These are phyloP conservation scores for Entelurus aequoreus DNA, from an alignment of 2,113 vertebrate genomes.

Conservation along the genomic window DNA sequence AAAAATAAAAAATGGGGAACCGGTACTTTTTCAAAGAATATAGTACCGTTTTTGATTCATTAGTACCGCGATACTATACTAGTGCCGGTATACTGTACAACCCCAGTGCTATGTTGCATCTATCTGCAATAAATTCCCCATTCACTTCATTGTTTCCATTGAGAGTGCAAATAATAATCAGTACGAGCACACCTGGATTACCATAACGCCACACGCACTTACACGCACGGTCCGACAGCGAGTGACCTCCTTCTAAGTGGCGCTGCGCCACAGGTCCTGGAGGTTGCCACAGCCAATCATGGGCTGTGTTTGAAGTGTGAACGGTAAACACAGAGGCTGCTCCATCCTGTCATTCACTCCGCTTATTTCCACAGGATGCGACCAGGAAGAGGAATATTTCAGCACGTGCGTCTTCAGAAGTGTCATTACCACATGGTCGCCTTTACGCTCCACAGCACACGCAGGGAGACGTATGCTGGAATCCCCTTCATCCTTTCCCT, in stretches of 20 bases:
- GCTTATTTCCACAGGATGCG: conserved; percentile 67
- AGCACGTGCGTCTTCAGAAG: conserved; percentile 40
- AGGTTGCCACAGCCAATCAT: conserved; percentile 68
- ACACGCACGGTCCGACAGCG: conserved; percentile 35
- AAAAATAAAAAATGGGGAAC: no score
- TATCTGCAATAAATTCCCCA: conserved; percentile 29
- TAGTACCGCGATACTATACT: no score
- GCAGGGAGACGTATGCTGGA: conserved; percentile 61
- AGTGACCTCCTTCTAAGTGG: conserved; percentile 62
- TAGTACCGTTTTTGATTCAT: no score
- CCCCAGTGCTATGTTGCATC: conserved; percentile 14
- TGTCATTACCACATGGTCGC: conserved; percentile 67
- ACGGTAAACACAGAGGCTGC: conserved; percentile 62
- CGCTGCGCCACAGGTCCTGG: conserved; percentile 54
- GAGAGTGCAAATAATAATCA: conserved; percentile 21
- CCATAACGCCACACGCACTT: conserved; percentile 1
- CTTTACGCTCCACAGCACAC: conserved; percentile 62
- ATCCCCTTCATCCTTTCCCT: conserved; percentile 61
- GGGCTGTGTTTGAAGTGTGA: conserved; percentile 67
- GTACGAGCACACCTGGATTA: conserved; percentile 3
- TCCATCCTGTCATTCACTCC: conserved; percentile 63
- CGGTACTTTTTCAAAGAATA: no score
- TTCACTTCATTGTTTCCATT: conserved; percentile 21
- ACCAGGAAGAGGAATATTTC: conserved; percentile 51
- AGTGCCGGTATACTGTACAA: no score